Conservation (phyloP, 2,113 vertebrate genomes). For the Tachycineta bicolor region DNA sequence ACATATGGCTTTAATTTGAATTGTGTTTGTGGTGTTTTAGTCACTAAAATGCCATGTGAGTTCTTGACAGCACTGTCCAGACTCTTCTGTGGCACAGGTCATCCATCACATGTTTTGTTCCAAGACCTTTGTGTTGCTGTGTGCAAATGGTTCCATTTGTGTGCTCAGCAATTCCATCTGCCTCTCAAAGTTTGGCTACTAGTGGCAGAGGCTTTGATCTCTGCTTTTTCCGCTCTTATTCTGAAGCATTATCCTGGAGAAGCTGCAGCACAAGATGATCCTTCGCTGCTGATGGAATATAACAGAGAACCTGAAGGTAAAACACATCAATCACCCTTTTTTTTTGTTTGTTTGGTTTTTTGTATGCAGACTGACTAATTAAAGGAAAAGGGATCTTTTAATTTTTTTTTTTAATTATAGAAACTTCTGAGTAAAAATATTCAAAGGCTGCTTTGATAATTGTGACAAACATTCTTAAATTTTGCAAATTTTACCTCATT, state of each 20-base stretch:
- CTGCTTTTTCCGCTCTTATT: background rate
- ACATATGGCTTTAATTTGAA: background rate
- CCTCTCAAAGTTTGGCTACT: background rate
- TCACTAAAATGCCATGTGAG: background rate
- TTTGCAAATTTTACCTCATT: background rate
- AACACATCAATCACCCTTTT: background rate
- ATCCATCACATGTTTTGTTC: background rate
- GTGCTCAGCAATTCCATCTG: background rate
- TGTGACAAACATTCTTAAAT: background rate
- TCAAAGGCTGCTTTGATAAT: background rate
- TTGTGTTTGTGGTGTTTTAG: background rate
- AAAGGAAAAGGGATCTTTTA: background rate
- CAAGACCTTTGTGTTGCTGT: background rate
- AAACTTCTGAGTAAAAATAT: background rate
- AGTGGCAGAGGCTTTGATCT: background rate
- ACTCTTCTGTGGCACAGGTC: background rate
- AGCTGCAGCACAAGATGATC: background rate
- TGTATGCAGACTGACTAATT: background rate
- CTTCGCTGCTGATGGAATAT: conserved; percentile 34
- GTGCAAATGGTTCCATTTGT: background rate
- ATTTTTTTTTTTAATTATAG: background rate
- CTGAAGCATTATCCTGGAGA: conserved; percentile 51
- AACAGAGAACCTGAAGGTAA: conserved; percentile 68
- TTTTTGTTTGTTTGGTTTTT: background rate
- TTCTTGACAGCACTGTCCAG: background rate